Percentiles rank a stretch among this genome's conserved stretches.
Conservation (phyloP, 2,888 invertebrate species). For the Aphidoletes aphidimyza region DNA sequence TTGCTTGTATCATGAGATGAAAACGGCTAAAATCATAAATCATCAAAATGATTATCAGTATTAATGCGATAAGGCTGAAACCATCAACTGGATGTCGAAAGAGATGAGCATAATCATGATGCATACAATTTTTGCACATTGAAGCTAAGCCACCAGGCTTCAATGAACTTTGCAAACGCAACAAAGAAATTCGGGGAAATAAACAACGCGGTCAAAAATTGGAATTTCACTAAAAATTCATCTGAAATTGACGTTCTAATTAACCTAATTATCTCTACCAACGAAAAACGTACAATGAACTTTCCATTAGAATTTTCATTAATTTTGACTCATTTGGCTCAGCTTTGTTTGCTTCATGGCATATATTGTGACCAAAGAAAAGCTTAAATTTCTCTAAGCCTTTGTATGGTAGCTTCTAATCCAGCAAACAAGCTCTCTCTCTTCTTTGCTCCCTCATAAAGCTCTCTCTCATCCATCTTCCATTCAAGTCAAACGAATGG, state of each 20-base stretch:
- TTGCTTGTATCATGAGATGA: too few relatives aligned
- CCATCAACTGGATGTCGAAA: neutral
- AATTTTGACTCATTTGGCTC: neutral
- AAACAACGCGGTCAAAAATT: too few relatives aligned
- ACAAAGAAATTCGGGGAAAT: too few relatives aligned
- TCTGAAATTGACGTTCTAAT: too few relatives aligned
- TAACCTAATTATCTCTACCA: too few relatives aligned
- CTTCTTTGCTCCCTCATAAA: neutral
- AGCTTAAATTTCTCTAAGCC: neutral
- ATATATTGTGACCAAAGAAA: constrained; percentile 20
- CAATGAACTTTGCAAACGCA: too few relatives aligned
- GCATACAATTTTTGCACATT: neutral
- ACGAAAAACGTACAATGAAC: too few relatives aligned
- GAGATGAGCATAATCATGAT: neutral
- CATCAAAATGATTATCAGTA: neutral
- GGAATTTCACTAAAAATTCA: too few relatives aligned
- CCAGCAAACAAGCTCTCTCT: neutral
- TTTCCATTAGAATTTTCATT: neutral
- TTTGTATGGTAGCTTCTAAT: neutral
- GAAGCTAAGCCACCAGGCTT: too few relatives aligned
- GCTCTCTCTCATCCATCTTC: constrained; percentile 1
- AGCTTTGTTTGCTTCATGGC: neutral
- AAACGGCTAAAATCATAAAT: neutral
- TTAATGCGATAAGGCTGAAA: neutral
- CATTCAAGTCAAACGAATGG: constrained; percentile 4